Conservation (phyloP, 1,140 invertebrate genomes). For the Helicorthomorpha holstii region DNA sequence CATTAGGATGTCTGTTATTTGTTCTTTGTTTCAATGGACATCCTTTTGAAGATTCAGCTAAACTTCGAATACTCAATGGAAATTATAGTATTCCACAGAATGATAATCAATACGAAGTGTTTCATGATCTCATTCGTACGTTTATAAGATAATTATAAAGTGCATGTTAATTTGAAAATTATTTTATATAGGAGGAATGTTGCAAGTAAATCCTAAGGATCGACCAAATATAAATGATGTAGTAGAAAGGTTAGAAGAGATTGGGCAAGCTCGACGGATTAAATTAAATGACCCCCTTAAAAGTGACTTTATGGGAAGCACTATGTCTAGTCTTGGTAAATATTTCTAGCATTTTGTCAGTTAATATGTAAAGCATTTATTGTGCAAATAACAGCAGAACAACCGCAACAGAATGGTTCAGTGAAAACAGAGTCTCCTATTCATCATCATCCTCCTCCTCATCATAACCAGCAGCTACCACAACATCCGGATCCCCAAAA, state of each 20-base stretch:
- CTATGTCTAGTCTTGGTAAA: too few relatives aligned
- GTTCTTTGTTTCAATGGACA: conserved; percentile 81
- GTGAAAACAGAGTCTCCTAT: not conserved
- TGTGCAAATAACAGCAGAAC: too few relatives aligned
- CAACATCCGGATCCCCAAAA: too few relatives aligned
- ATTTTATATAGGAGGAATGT: conserved; percentile 46
- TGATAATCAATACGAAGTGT: conserved; percentile 60
- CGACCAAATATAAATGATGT: conserved; percentile 57
- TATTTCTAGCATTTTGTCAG: too few relatives aligned
- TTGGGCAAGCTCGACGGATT: conserved; percentile 64
- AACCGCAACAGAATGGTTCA: too few relatives aligned
- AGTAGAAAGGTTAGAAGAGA: conserved; percentile 65
- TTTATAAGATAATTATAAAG: conserved; percentile 11
- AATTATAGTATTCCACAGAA: conserved; percentile 72
- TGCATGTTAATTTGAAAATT: not conserved
- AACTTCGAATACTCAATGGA: conserved; percentile 87
- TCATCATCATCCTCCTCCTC: conserved; percentile 1
- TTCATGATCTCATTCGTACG: conserved; percentile 80
- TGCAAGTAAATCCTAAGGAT: conserved; percentile 56
- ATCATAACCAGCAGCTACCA: conserved; percentile 8
- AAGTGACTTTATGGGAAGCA: too few relatives aligned
- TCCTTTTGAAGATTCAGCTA: conserved; percentile 94
- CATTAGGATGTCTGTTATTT: conserved; percentile 88
- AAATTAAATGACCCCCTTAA: conserved; percentile 57
- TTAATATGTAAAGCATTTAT: too few relatives aligned